Percentiles rank a stretch among this genome's conserved stretches.
Evolutionary conservation across 2,113 vertebrate species (phyloP).

Genomic region (Porphyrio hochstetteri): DNA sequence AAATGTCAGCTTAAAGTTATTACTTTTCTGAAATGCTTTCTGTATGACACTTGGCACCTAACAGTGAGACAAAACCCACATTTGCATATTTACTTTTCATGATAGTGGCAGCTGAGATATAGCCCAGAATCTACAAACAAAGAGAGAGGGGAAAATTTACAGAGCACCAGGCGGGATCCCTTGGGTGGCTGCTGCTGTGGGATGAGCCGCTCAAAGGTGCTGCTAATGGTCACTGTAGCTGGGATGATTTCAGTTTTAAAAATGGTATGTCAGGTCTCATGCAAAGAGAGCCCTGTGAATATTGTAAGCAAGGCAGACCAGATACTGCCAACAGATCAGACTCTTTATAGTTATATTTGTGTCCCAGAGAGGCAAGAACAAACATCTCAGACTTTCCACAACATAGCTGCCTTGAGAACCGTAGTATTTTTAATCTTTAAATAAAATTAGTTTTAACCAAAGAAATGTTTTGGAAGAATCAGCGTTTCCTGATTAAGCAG

Average conservation of each 20-base stretch:
- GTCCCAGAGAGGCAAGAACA: neutral
- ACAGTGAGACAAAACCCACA: neutral
- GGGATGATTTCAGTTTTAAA: neutral
- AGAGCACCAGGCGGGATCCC: neutral
- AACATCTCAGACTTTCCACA: neutral
- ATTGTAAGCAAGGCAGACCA: neutral
- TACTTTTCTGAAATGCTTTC: neutral
- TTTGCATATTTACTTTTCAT: neutral
- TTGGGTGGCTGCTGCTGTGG: neutral
- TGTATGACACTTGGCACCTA: neutral
- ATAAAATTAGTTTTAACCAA: neutral
- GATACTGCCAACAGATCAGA: neutral
- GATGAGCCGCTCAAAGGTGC: neutral
- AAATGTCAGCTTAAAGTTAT: neutral
- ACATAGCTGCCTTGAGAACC: neutral
- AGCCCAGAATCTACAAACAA: neutral
- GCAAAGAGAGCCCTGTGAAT: neutral
- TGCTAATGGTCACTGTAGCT: neutral
- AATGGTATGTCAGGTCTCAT: neutral
- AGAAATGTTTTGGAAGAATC: neutral
- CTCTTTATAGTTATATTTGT: neutral
- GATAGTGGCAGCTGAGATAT: neutral
- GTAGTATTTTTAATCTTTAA: neutral
- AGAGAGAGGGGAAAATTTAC: neutral
- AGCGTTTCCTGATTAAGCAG: neutral